These are phyloP conservation scores for Pyralis farinalis DNA, from an alignment of 2,888 invertebrate genomes.

Conservation along the genomic window DNA sequence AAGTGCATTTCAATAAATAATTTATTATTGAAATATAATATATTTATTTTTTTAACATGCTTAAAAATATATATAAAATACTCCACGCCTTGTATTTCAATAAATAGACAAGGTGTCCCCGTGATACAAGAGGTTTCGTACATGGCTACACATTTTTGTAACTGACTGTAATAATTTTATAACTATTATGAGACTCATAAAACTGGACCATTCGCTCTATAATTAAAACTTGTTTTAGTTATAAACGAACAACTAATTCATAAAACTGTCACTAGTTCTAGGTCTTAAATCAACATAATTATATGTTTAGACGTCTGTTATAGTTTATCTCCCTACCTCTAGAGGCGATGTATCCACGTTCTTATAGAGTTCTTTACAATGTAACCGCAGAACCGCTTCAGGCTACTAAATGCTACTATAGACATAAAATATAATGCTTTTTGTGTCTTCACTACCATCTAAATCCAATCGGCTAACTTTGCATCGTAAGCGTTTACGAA, in stretches of 20 bases:
- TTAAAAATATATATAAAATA: too few species aligned
- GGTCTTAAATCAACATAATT: slow-evolving; percentile 56
- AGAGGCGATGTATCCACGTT: slow-evolving; percentile 48
- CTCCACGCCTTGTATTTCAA: too few species aligned
- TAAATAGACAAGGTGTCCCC: too few species aligned
- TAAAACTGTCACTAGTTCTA: slow-evolving; percentile 42
- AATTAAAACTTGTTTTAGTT: slow-evolving; percentile 16
- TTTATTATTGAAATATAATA: too few species aligned
- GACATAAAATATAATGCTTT: slow-evolving; percentile 64
- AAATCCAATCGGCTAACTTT: slow-evolving; percentile 21
- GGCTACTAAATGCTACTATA: slow-evolving; percentile 77
- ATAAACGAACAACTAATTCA: slow-evolving; percentile 40
- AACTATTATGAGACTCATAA: slow-evolving; percentile 6
- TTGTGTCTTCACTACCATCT: slow-evolving; percentile 48
- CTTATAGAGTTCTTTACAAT: slow-evolving; percentile 55
- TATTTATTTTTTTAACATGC: too few species aligned
- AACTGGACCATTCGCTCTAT: slow-evolving; percentile 10
- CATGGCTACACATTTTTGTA: neutral
- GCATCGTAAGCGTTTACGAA: slow-evolving; percentile 24
- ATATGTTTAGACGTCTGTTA: slow-evolving; percentile 45
- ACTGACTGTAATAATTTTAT: slow-evolving; percentile 3
- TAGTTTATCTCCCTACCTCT: slow-evolving; percentile 48
- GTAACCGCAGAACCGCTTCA: slow-evolving; percentile 63
- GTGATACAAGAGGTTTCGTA: too few species aligned
- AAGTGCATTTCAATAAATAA: too few species aligned